Evolutionary conservation across 2,888 invertebrate species (phyloP), one percentile per base, ranked within the genome.

Genomic region (Drosophila emarginata): DNA sequence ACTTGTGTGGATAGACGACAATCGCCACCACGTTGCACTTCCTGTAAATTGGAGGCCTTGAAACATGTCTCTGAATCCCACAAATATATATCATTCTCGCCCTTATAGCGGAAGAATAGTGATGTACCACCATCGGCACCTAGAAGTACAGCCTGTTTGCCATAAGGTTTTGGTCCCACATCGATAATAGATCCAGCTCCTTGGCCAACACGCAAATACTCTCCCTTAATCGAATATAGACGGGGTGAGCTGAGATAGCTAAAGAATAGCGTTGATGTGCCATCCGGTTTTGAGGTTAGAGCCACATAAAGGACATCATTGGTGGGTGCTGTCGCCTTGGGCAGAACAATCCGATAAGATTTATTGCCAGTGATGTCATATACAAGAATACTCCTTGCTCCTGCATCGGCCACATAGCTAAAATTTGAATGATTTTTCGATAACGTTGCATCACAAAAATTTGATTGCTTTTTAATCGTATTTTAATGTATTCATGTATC

Each of bases 61-160:
- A 94, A 94, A 61, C 92, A 91, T 0, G 93, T 93, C 61, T 93
- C 93, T 2, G 93, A 92, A 87, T 95, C 93, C 95, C 95, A 95
- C 90, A 93, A 92, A 88, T 93, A 94, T 58, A 95, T 93, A 69
- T 94, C 94, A 11, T 94, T 93, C 77, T 94, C 93, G 15, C 94
- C 94, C 86, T 93, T 93, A 80, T 92, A 93, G n/a, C 94, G 92
- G 91, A 94, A 94, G 92, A 94, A 94, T 12, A 94, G 89, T 4
- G 93, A 92, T 9, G 92, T 91, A 7, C 93, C 94, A 50, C 94
- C 93, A 83, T 95, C 94, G 2, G 93, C 93, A 28, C 94, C 94
- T 45, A 94, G 89, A 0, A 94, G 76, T 2, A 94, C 94, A 40
- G 94, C 93, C 76, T 92, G 92, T 15, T 91, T 91, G 21, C 89